Conservation (phyloP, 2,888 invertebrate genomes). For the Acleris cristana region DNA sequence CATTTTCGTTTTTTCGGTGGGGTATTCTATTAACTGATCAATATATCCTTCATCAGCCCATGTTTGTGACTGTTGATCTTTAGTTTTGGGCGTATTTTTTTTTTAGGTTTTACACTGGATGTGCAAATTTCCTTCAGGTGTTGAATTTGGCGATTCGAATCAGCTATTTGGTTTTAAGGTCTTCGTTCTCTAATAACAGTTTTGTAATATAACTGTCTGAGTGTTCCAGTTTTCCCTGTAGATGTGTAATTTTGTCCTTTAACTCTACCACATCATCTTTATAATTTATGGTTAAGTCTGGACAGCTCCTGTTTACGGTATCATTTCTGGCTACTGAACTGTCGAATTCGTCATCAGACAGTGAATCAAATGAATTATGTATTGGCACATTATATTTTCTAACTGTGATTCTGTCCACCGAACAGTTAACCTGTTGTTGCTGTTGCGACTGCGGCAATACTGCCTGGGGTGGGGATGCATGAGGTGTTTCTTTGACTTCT, state of each 20-base stretch:
- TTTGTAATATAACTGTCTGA: constrained; percentile 6
- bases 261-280: constrained; percentile 1
- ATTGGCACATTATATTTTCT: constrained; percentile 5
- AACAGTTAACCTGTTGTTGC: background rate
- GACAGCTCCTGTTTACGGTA: constrained; percentile 2
- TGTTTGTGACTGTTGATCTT: too few relatives aligned
- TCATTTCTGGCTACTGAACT: background rate
- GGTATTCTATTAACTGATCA: too few relatives aligned
- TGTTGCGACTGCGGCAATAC: too few relatives aligned
- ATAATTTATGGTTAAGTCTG: background rate
- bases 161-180: constrained; percentile 2
- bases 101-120: too few relatives aligned
- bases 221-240: background rate
- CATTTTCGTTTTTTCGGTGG: too few relatives aligned
- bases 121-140: background rate
- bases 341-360: constrained; percentile 8
- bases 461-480: background rate
- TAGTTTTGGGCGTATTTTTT: too few relatives aligned
- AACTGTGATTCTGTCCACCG: background rate
- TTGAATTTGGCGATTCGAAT: constrained; percentile 1
- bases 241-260: background rate
- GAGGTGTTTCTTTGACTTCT: background rate
- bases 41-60: too few relatives aligned
- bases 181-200: constrained; percentile 2
- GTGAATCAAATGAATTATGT: constrained; percentile 2